Percentiles rank a stretch among this genome's conserved stretches.
phyloP scores from a whole-genome alignment of 2,113 vertebrate species.

The Alligator mississippiensis region DNA sequence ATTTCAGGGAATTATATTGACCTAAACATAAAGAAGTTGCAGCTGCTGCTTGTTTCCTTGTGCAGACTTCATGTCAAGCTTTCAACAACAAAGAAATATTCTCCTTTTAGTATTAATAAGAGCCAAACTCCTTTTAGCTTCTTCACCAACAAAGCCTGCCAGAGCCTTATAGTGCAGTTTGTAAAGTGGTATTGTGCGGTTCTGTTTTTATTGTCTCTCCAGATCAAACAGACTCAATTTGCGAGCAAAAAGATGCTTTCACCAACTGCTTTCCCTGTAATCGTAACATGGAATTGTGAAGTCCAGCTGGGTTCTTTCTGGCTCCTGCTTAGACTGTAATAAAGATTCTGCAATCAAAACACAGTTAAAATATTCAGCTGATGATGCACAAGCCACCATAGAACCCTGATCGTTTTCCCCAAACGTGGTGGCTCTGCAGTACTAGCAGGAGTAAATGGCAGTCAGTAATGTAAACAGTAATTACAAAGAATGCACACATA shows the following conservation, averaged over 20 bases:
- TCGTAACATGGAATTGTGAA: slow-evolving; percentile 11
- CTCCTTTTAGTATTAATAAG: neutral
- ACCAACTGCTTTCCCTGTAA: neutral
- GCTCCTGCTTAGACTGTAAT: neutral
- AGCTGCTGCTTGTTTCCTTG: neutral
- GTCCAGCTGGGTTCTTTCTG: neutral
- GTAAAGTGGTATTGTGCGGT: neutral
- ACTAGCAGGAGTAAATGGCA: slow-evolving; percentile 27
- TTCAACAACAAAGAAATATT: neutral
- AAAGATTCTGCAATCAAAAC: neutral
- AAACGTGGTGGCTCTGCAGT: neutral
- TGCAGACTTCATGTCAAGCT: neutral
- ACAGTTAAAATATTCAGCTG: slow-evolving; percentile 4
- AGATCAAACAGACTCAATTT: neutral
- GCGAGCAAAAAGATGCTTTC: neutral
- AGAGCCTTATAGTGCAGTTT: fast-evolving
- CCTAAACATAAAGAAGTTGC: neutral
- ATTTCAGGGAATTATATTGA: neutral
- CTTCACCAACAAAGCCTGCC: neutral
- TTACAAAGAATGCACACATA: neutral
- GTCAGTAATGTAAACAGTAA: neutral
- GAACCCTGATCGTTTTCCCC: neutral
- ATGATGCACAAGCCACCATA: neutral
- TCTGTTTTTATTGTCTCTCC: neutral
- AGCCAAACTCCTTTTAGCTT: neutral